Base-by-base conservation (phyloP, 2,888 invertebrate species). In the Dicranocentrus wangi region DNA sequence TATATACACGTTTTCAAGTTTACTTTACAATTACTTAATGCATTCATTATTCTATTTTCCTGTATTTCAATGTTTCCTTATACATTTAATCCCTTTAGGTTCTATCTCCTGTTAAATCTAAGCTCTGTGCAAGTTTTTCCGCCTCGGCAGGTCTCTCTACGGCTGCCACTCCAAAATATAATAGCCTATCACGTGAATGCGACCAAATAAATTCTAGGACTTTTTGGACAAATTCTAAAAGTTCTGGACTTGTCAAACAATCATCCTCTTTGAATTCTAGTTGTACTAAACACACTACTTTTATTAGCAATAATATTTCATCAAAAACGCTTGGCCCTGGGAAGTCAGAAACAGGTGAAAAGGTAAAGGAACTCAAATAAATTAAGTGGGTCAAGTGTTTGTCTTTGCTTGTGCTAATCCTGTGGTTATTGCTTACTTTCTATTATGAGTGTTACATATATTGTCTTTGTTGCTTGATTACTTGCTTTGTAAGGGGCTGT, bases 21-120 rank as follows among this genome's bases (percentile, higher is more conserved):
- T 61, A 15, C 28, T 3, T 61, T n/a, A 13, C 10, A n/a, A 61
- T n/a, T n/a, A 61, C n/a, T 8, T 61, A 13, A 25, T 25, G 55
- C 1, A 27, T 7, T 23, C 27, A 42, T 32, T 51, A 43, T 66
- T 43, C 47, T 53, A 39, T 39, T 58, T 58, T 39, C 15, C 63
- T n/a, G n/a, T n/a, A n/a, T n/a, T n/a, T 58, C 58, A 55, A 15
- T 15, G 1, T 70, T 21, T 53, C 15, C 39, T 60, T 8, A 1
- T 2, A 10, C 15, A 63, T 61, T 28, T 28, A 61, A 61, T 47
- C 21, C 39, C 58, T 70, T 70, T 77, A 82, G 80, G 82, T 79
- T 79, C 72, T 82, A 77, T 82, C 80, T 25, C 82, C 82, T 82
- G 70, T 82, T 69, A 82, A 82, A 75, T 70, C 82, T 82, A 82